These are phyloP conservation scores for Sminthopsis crassicaudata DNA, from an alignment of 2,113 vertebrate species.

Conservation along the genomic window DNA sequence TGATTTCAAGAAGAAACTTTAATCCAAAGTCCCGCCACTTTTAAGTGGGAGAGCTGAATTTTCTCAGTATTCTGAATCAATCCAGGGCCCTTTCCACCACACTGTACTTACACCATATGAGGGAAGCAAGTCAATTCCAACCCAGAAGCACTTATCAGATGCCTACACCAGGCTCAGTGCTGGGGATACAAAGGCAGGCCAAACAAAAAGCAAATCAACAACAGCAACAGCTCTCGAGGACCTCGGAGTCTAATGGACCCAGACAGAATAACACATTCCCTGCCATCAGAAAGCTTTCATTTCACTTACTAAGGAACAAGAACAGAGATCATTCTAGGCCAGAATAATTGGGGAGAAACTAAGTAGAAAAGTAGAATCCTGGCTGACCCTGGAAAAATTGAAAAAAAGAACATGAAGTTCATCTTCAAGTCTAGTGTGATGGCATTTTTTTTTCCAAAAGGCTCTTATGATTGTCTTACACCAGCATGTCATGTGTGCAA, in stretches of 20 bases:
- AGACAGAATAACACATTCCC: background rate
- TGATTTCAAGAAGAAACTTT: background rate
- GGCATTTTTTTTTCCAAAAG: conserved; percentile 40
- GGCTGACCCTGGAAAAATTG: background rate
- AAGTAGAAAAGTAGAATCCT: background rate
- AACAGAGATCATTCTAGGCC: background rate
- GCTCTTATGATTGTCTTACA: conserved; percentile 64
- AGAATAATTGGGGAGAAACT: background rate
- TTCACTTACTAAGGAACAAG: background rate
- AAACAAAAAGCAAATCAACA: background rate
- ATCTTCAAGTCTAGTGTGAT: conserved; percentile 18
- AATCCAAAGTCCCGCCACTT: background rate
- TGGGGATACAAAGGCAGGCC: background rate
- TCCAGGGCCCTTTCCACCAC: background rate
- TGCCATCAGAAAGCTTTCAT: background rate
- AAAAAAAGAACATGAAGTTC: background rate
- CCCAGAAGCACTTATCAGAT: background rate
- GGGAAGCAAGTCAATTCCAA: background rate
- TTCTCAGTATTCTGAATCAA: background rate
- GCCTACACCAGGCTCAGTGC: background rate
- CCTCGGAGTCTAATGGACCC: background rate
- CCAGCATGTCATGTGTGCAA: conserved; percentile 58
- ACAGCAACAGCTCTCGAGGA: background rate
- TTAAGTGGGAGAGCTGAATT: background rate
- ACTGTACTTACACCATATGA: background rate